Base-by-base conservation (phyloP, 1,140 invertebrate species). In the Oreohelix idahoensis region DNA sequence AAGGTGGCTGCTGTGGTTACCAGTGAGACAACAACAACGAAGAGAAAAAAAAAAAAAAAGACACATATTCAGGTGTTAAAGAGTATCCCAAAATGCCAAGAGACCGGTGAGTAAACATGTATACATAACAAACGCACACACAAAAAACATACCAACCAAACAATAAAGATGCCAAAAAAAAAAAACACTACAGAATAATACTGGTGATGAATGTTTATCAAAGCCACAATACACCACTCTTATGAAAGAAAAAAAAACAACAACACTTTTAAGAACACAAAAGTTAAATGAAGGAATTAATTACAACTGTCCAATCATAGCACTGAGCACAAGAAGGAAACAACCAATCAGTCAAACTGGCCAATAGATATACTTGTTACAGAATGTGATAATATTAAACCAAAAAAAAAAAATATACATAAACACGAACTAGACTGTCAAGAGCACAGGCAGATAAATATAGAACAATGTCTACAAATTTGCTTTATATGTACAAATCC, bases 371-470 rank as follows among this genome's bases (percentile, higher is more conserved):
- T 32, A 79, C 58, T 35, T 69, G 77, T 79, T 66, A 79, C 77
- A 79, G 10, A 79, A 79, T 79, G 58, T 79, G 53, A 39, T 66
- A 79, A 79, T 39, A 39, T 58, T 36, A 8, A 79, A 49, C 49
- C 39, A 63, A 79, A 39, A 66, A 63, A 79, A 36, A 63, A 39
- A 39, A n/a, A 79, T 2, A 78, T 17, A 63, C 5, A 53, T 35
- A 79, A 39, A 66, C 32, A 66, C 38, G 66, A 36, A 79, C 77
- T 79, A 79, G 53, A 66, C 63, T 79, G 35, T 78, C 76, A 78
- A 78, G 76, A 78, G 76, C 76, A 78, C 77, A 79, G 53, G 58
- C 77, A 79, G 63, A 66, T 66, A 79, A 79, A 76, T 76, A 76
- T 45, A 63, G 77, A 35, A 66, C 77, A 66, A 66, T 79, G 77